phyloP scores from a whole-genome alignment of 2,888 invertebrate genomes.

The Drosophila emarginata region DNA sequence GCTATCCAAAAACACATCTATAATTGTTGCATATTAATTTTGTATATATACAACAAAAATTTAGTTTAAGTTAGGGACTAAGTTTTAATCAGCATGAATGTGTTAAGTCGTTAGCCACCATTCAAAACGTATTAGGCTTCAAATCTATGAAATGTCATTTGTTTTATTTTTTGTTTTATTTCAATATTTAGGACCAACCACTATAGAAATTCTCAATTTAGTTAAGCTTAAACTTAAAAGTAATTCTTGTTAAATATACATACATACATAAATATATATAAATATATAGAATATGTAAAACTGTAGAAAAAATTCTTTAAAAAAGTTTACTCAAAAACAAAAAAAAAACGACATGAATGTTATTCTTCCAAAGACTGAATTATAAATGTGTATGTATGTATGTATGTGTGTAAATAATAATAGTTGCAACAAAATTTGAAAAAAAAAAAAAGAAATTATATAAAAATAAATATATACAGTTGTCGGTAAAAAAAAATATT shows the following conservation, averaged over 20 bases:
- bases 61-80: conserved; percentile 19
- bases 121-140: neutral
- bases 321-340: conserved; percentile 37
- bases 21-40: conserved; percentile 36
- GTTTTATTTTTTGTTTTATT: conserved; percentile 9
- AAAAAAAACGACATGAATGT: conserved; percentile 65
- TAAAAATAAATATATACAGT: conserved; percentile 7
- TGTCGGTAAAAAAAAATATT: neutral
- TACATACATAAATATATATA: conserved; percentile 25
- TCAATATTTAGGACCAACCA: conserved; percentile 59
- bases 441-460: conserved; percentile 19
- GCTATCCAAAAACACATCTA: neutral
- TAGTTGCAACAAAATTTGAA: conserved; percentile 39
- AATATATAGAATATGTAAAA: conserved; percentile 16
- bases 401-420: conserved; percentile 72
- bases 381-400: conserved; percentile 73
- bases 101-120: neutral
- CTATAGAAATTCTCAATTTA: conserved; percentile 17
- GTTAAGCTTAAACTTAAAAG: conserved; percentile 4
- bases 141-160: neutral
- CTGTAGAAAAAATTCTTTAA: conserved; percentile 16
- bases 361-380: conserved; percentile 82
- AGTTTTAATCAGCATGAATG: conserved; percentile 3
- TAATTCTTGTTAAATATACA: conserved; percentile 24
- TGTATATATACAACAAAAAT: conserved; percentile 35